phyloP scores from a whole-genome alignment of 2,888 invertebrate genomes.

The Ophion ellenae region DNA sequence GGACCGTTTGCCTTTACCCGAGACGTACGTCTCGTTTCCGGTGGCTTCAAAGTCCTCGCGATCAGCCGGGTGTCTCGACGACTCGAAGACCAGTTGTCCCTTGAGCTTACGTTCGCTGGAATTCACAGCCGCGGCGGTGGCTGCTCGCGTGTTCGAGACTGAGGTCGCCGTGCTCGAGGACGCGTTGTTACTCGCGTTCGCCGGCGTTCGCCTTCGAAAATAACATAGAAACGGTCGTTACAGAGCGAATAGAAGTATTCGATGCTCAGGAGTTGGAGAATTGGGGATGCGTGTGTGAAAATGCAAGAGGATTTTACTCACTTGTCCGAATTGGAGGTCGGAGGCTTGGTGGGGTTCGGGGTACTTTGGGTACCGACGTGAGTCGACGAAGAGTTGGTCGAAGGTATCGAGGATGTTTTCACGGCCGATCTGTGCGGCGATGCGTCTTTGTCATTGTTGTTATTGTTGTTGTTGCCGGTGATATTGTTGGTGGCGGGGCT shows the following conservation, averaged over 20 bases:
- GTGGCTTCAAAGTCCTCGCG: slow-evolving; percentile 90
- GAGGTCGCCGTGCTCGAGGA: slow-evolving; percentile 71
- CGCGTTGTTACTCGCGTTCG: slow-evolving; percentile 68
- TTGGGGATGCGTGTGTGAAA: background rate
- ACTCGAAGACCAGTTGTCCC: slow-evolving; percentile 89
- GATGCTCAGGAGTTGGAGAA: too few relatives aligned
- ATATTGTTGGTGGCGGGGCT: slow-evolving; percentile 62
- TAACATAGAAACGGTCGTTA: too few relatives aligned
- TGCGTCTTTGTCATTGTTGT: slow-evolving; percentile 75
- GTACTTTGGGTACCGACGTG: slow-evolving; percentile 70
- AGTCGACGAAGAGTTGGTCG: slow-evolving; percentile 64
- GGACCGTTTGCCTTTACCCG: slow-evolving; percentile 83
- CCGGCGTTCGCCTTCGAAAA: slow-evolving; percentile 72
- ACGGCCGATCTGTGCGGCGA: slow-evolving; percentile 77
- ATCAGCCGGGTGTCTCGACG: slow-evolving; percentile 89
- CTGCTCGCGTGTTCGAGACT: slow-evolving; percentile 73
- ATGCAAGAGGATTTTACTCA: slow-evolving; percentile 62
- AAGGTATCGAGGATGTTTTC: slow-evolving; percentile 65
- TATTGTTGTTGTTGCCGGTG: slow-evolving; percentile 70
- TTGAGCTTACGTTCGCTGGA: slow-evolving; percentile 82
- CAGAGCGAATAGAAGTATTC: too few relatives aligned
- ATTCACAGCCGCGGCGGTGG: slow-evolving; percentile 70
- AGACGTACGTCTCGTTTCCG: slow-evolving; percentile 87
- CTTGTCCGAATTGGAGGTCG: slow-evolving; percentile 73
- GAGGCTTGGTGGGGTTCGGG: slow-evolving; percentile 76